phyloP scores from a whole-genome alignment of 2,113 vertebrate species.

The Corvus moneduloides region DNA sequence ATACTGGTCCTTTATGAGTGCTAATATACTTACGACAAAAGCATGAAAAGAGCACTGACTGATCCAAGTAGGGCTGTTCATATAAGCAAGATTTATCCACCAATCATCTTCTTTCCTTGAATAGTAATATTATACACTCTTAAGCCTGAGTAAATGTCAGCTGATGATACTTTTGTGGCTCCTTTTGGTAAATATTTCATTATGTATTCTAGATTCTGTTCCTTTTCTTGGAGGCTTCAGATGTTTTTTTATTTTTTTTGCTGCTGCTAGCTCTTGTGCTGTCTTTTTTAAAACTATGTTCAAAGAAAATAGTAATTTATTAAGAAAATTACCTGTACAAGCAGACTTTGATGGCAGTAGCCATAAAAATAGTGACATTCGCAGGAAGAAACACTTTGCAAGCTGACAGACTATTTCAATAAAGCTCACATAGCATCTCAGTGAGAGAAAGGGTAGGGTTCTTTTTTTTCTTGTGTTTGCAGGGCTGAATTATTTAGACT shows the following conservation, averaged over 20 bases:
- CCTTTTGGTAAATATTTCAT: neutral
- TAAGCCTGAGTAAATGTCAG: neutral
- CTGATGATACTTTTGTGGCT: neutral
- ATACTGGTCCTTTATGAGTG: neutral
- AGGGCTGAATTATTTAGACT: neutral
- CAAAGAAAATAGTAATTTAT: neutral
- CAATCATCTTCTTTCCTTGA: neutral
- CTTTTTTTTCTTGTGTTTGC: neutral
- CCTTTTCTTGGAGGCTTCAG: neutral
- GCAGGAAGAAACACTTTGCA: neutral
- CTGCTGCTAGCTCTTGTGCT: neutral
- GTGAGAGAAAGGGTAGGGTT: neutral
- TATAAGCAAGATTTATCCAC: neutral
- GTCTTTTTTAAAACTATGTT: neutral
- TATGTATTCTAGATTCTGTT: neutral
- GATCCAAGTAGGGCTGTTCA: neutral
- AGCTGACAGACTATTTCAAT: neutral
- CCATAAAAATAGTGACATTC: neutral
- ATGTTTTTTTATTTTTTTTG: neutral
- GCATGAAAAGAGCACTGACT: neutral
- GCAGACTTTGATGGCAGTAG: neutral
- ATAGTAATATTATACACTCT: neutral
- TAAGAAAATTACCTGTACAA: neutral
- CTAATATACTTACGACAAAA: neutral
- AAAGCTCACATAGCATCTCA: neutral